Base-by-base conservation (phyloP, 1,140 invertebrate genomes). In the Conus ventricosus region DNA sequence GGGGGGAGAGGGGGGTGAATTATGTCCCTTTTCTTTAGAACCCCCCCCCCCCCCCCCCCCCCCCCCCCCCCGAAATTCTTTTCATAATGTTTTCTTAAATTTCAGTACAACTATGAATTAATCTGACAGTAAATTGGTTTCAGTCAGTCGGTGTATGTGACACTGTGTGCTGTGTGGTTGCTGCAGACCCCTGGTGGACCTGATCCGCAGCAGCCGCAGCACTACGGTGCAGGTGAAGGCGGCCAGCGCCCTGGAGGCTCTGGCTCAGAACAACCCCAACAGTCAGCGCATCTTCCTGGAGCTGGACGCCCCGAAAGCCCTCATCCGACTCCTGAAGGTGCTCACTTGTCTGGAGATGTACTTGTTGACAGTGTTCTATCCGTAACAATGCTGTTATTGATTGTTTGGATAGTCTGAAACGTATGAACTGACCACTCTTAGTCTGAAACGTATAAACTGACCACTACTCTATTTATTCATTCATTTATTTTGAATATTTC, bases 241-340 rank as follows among this genome's bases (percentile, higher is more conserved):
- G 25, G 93, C 95, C 15, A 93, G 92, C 87, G 95, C 95, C 60
- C 88, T 95, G 10, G 94, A 95, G 90, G 92, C 95, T 76, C 89
- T 95, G 76, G 93, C 94, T 57, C 90, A 93, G 23, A 92, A 94
- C 75, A 95, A 95, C 90, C 87, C 91, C 11, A 86, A 87, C 25
- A 92, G 92, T 90, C 95, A 95, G 91, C 91, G 92, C 55, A 91
- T 91, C 8, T 95, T 95, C 84, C 91, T 95, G 20, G 91, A 94
- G 20, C 89, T 94, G 17, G 94, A 95, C 87, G 92, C 94, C 27
- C 93, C 93, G 15, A 94, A 93, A 87, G 93, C 92, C 27, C 90
- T 95, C n/a, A 92, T 95, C 39, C 91, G 93, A 83, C 88, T 95
- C 4, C 85, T 95, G 0, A 95, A 95, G 94, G 95, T 95, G 91